phyloP scores from a whole-genome alignment of 1,140 invertebrate genomes.

The Drosophila watanabei region DNA sequence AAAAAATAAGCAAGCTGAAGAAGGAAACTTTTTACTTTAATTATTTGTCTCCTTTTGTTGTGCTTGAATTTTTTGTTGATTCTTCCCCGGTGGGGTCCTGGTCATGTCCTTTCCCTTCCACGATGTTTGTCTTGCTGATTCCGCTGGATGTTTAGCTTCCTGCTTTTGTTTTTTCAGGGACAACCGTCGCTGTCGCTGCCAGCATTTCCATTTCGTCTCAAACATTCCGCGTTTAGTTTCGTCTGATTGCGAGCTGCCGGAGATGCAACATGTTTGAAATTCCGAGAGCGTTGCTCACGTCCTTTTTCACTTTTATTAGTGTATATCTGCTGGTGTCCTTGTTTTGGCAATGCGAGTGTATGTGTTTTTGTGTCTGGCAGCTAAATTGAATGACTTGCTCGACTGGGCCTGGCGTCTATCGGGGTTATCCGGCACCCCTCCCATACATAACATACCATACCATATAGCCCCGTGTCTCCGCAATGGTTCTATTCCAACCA shows the following conservation, averaged over 20 bases:
- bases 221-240: constrained; percentile 48
- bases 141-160: constrained; percentile 48
- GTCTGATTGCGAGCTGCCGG: constrained; percentile 63
- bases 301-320: constrained; percentile 79
- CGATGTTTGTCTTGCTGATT: constrained; percentile 73
- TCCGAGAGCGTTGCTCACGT: constrained; percentile 72
- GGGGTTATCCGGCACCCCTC: constrained; percentile 6
- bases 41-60: constrained; percentile 67
- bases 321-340: constrained; percentile 40
- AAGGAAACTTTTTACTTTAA: constrained; percentile 70
- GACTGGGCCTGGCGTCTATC: constrained; percentile 45
- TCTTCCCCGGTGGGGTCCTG: constrained; percentile 14
- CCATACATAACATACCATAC: constrained; percentile 12
- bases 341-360: constrained; percentile 18
- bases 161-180: constrained; percentile 23
- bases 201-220: constrained; percentile 65
- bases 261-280: constrained; percentile 76
- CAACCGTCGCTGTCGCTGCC: constrained; percentile 50
- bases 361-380: constrained; percentile 33
- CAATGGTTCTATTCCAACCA: constrained; percentile 49
- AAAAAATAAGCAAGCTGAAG: constrained; percentile 29
- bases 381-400: constrained; percentile 76
- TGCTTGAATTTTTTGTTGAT: constrained; percentile 17
- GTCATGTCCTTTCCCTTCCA: background rate
- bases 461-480: constrained; percentile 13